These are phyloP conservation scores for Pammene aurita DNA, from an alignment of 2,888 invertebrate species.

Conservation along the genomic window DNA sequence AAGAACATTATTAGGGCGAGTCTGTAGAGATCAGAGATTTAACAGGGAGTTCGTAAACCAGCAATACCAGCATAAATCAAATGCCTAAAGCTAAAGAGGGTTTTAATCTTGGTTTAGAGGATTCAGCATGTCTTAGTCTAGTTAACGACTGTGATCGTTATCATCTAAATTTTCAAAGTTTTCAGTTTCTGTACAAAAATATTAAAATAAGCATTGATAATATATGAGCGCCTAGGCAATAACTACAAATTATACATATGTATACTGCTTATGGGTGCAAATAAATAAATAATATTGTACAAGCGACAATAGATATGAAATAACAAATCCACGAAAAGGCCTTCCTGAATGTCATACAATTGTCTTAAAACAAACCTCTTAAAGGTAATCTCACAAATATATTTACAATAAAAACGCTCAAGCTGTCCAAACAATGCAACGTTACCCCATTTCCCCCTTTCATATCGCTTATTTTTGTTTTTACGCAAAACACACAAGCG, in stretches of 20 bases:
- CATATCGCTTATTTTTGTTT: slow-evolving; percentile 40
- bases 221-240: too few species aligned
- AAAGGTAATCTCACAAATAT: slow-evolving; percentile 24
- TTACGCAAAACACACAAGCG: slow-evolving; percentile 36
- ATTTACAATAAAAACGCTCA: slow-evolving; percentile 27
- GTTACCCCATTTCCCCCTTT: slow-evolving; percentile 28
- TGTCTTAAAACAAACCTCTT: slow-evolving; percentile 25
- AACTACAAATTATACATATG: background rate
- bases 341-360: background rate
- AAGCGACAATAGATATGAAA: background rate
- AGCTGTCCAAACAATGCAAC: slow-evolving; percentile 34
- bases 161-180: too few species aligned
- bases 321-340: background rate
- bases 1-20: background rate
- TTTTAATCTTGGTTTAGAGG: too few species aligned
- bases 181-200: too few species aligned
- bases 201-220: background rate
- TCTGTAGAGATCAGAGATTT: too few species aligned
- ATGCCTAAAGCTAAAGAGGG: too few species aligned
- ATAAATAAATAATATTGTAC: background rate
- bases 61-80: too few species aligned
- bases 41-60: too few species aligned
- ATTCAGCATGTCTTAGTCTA: too few species aligned
- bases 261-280: background rate
- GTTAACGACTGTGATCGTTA: too few species aligned